phyloP scores from a whole-genome alignment of 1,140 invertebrate genomes.

The Micrasema longulum region DNA sequence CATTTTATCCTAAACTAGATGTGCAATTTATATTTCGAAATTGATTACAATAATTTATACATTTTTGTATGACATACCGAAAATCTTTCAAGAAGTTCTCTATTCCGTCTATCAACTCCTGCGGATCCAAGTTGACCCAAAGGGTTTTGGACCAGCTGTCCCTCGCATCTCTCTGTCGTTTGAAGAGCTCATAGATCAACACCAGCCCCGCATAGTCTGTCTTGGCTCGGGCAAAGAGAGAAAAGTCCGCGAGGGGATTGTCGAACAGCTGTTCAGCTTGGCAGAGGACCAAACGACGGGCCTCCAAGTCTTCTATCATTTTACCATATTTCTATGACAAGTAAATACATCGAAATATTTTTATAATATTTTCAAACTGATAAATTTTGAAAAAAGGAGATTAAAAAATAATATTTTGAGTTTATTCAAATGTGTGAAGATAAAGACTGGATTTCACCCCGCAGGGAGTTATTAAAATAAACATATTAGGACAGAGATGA shows the following conservation, averaged over 20 bases:
- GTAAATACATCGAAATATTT: no score
- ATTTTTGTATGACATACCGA: no score
- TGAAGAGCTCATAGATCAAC: constrained; percentile 82
- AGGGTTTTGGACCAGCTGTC: constrained; percentile 87
- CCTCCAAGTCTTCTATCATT: constrained; percentile 76
- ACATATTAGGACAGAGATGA: no score
- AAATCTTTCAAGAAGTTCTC: constrained; percentile 86
- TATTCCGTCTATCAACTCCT: constrained; percentile 86
- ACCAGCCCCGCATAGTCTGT: constrained; percentile 80
- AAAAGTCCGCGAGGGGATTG: constrained; percentile 84
- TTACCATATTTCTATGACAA: constrained; percentile 73
- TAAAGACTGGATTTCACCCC: no score
- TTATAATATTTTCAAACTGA: no score
- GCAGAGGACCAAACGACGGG: constrained; percentile 75
- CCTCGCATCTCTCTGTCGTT: constrained; percentile 79
- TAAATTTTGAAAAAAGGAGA: neutral
- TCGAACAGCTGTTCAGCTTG: constrained; percentile 89
- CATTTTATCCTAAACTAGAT: no score
- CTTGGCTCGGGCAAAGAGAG: constrained; percentile 77
- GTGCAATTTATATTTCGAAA: no score
- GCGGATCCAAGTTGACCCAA: constrained; percentile 88
- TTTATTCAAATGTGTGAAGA: no score
- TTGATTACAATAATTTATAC: no score
- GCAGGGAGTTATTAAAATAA: no score
- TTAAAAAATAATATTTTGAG: neutral